Conservation (phyloP, 2,797 vertebrate species). For the Halcyon leucocephala region DNA sequence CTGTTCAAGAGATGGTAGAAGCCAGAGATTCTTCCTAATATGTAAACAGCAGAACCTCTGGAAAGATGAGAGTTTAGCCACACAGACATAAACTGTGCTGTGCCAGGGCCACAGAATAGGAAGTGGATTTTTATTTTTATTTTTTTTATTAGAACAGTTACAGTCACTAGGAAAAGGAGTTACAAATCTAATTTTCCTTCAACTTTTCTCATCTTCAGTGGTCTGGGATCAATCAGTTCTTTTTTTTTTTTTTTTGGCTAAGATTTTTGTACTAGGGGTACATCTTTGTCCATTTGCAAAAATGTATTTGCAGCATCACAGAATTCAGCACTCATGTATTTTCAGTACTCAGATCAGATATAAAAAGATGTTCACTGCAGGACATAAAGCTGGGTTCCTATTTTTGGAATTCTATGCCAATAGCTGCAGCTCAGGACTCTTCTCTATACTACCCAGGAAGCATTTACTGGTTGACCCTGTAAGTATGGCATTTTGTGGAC, state of each 20-base stretch:
- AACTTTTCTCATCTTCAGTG: not conserved
- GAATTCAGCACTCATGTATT: not conserved
- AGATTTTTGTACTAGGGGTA: not conserved
- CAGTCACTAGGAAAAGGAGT: not conserved
- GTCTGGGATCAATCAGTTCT: not conserved
- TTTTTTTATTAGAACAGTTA: not conserved
- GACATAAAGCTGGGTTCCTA: not conserved
- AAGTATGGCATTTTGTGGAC: not conserved
- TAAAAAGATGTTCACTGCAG: not conserved
- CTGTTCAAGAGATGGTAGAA: not conserved
- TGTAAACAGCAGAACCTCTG: not conserved
- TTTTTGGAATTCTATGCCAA: not conserved
- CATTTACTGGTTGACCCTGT: not conserved
- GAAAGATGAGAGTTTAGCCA: not conserved
- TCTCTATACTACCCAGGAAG: not conserved
- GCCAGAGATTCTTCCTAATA: not conserved
- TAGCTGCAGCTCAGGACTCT: not conserved
- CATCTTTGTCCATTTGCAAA: not conserved
- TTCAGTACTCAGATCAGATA: not conserved
- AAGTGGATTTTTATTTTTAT: too few species aligned
- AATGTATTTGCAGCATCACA: not conserved
- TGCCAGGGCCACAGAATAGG: not conserved
- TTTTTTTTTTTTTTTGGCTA: not conserved
- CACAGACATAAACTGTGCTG: not conserved
- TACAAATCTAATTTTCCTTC: not conserved